phyloP scores from a whole-genome alignment of 1,140 invertebrate species.

The Pantala flavescens region DNA sequence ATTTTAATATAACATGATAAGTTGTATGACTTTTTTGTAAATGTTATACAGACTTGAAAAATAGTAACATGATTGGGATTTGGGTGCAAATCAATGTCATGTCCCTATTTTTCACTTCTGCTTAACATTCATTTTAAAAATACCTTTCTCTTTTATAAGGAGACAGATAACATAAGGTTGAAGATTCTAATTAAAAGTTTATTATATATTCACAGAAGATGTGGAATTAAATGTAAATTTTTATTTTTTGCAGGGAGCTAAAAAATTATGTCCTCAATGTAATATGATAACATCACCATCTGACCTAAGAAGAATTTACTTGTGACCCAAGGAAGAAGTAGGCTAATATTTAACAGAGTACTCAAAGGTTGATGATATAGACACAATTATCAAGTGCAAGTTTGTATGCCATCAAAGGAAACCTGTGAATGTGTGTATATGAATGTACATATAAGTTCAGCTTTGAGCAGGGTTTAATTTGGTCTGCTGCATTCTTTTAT shows the following conservation, averaged over 20 bases:
- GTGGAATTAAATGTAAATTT: too few relatives aligned
- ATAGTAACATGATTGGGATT: too few relatives aligned
- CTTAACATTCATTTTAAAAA: too few relatives aligned
- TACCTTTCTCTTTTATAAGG: too few relatives aligned
- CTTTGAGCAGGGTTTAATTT: background rate
- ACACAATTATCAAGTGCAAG: background rate
- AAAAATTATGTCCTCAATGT: conserved; percentile 89
- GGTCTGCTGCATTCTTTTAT: background rate
- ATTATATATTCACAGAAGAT: too few relatives aligned
- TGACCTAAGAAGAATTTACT: conserved; percentile 78
- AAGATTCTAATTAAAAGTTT: too few relatives aligned
- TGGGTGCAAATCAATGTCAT: too few relatives aligned
- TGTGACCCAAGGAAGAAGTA: conserved; percentile 45
- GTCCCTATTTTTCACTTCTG: too few relatives aligned
- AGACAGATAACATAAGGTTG: too few relatives aligned
- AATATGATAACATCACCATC: conserved; percentile 85
- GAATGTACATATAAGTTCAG: background rate
- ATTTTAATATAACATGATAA: too few relatives aligned
- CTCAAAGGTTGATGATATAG: background rate
- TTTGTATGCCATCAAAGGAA: background rate
- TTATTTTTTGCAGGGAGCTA: conserved; percentile 53
- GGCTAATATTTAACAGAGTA: background rate
- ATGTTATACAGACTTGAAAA: too few relatives aligned
- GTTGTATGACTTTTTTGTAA: too few relatives aligned
- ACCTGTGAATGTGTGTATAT: background rate